These are phyloP conservation scores for Alitta virens DNA, from an alignment of 2,888 invertebrate genomes.

Conservation along the genomic window DNA sequence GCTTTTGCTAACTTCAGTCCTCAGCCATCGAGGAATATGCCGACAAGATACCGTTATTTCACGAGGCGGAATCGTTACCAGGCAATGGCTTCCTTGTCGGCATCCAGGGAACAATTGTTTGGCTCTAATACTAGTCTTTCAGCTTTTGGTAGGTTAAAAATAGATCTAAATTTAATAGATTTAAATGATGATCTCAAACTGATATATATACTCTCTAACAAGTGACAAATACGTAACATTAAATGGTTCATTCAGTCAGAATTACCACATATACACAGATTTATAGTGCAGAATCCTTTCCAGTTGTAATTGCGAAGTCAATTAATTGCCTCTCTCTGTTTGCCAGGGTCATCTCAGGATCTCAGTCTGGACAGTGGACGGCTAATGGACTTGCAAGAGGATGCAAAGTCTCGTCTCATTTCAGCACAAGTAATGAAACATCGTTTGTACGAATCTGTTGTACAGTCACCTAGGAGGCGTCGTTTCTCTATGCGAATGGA, in stretches of 20 bases:
- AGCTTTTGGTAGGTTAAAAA: constrained; percentile 15
- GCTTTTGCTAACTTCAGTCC: constrained; percentile 27
- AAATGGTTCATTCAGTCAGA: too few relatives aligned
- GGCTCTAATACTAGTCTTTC: constrained; percentile 26
- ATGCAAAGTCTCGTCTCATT: constrained; percentile 27
- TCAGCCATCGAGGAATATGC: constrained; percentile 18
- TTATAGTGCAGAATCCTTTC: too few relatives aligned
- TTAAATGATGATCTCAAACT: too few relatives aligned
- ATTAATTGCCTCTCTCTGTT: too few relatives aligned
- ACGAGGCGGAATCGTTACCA: constrained; percentile 16
- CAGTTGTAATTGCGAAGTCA: too few relatives aligned
- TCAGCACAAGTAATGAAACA: constrained; percentile 31
- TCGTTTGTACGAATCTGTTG: constrained; percentile 30
- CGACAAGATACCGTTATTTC: constrained; percentile 19
- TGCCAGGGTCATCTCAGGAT: constrained; percentile 11
- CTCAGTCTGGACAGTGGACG: constrained; percentile 23
- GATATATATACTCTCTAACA: too few relatives aligned
- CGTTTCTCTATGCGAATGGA: constrained; percentile 15
- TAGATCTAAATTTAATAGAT: too few relatives aligned
- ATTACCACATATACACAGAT: too few relatives aligned
- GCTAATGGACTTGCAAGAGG: constrained; percentile 29
- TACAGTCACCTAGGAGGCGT: constrained; percentile 20
- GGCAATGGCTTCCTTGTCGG: constrained; percentile 9
- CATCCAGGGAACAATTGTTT: constrained; percentile 19
- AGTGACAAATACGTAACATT: too few relatives aligned